Conservation (phyloP, 2,797 vertebrate species). For the Taeniopygia guttata region DNA sequence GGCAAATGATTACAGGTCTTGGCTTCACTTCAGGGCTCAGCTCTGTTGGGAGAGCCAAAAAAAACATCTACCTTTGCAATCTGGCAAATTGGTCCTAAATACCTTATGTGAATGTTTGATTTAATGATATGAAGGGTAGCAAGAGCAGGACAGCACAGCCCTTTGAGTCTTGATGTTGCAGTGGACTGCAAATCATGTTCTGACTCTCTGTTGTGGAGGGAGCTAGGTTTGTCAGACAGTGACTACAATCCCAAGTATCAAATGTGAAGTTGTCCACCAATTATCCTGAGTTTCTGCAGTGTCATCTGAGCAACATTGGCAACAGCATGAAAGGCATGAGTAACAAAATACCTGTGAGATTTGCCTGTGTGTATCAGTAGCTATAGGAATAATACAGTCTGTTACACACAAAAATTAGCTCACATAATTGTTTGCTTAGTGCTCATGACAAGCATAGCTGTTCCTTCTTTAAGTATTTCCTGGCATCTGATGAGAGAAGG, state of each 20-base stretch:
- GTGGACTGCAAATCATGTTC: not conserved
- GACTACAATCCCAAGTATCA: not conserved
- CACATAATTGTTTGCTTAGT: not conserved
- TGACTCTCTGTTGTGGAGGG: not conserved
- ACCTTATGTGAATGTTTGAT: not conserved
- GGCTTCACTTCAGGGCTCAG: conserved; percentile 58
- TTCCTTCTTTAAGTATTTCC: not conserved
- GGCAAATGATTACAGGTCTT: conserved; percentile 54
- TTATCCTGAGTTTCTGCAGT: not conserved
- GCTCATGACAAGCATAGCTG: not conserved
- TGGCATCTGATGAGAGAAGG: not conserved
- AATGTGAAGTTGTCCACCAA: not conserved
- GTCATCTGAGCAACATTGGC: not conserved
- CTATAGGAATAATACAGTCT: not conserved
- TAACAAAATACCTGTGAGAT: not conserved
- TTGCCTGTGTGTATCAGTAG: not conserved
- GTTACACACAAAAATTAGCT: not conserved
- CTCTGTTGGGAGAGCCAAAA: conserved; percentile 58
- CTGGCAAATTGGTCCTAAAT: conserved; percentile 56
- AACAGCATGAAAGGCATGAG: not conserved
- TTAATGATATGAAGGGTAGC: not conserved
- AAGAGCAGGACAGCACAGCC: not conserved
- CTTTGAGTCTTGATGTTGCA: not conserved
- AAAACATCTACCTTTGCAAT: conserved; percentile 66
- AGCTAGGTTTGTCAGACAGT: not conserved